A percentile compares a stretch with the other conserved stretches of the same genome.
These are phyloP conservation scores for Lophotis ruficrista DNA, from an alignment of 2,113 vertebrate genomes.

Conservation along the genomic window DNA sequence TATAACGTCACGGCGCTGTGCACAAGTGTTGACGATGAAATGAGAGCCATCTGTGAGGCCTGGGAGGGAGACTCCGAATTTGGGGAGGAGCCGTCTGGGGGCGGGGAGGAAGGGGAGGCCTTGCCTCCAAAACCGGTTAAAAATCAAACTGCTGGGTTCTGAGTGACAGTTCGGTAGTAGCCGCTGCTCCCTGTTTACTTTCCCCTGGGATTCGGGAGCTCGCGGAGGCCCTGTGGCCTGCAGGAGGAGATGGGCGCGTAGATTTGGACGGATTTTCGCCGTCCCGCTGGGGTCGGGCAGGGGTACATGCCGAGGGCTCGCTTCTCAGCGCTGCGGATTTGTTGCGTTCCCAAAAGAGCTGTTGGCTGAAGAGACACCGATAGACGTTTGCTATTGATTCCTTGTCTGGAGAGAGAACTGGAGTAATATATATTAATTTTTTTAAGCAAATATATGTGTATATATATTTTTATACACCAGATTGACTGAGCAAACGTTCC, in stretches of 20 bases:
- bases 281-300: background rate
- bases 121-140: background rate
- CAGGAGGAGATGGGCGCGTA: fast-evolving
- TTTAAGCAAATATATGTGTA: background rate
- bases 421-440: background rate
- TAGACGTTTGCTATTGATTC: background rate
- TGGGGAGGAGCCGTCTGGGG: background rate
- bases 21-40: background rate
- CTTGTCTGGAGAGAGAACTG: background rate
- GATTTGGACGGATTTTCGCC: fast-evolving
- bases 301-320: background rate
- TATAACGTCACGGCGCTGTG: background rate
- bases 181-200: background rate
- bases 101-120: background rate
- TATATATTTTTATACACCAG: background rate
- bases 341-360: background rate
- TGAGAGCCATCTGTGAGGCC: background rate
- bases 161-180: background rate
- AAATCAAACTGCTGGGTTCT: background rate
- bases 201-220: background rate
- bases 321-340: background rate
- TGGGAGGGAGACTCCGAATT: background rate
- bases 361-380: background rate
- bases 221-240: background rate
- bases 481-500: background rate